These are phyloP conservation scores for Brachionus koreanus DNA, from an alignment of 1,140 invertebrate genomes.

Conservation along the genomic window DNA sequence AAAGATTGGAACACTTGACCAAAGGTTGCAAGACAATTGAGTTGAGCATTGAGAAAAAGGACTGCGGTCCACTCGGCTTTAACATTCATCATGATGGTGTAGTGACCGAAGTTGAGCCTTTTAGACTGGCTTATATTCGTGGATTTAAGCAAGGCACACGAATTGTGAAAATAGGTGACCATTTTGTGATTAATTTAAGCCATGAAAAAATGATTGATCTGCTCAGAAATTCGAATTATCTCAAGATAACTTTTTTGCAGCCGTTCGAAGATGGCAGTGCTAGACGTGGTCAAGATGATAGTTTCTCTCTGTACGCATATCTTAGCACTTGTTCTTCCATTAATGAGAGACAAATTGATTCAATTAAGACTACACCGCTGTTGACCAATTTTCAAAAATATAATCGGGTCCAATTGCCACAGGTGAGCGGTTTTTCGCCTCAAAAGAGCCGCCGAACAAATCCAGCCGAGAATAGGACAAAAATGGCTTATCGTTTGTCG, in stretches of 20 bases:
- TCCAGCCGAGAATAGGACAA: background rate
- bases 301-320: slow-evolving; percentile 36
- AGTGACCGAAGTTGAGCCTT: slow-evolving; percentile 83
- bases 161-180: slow-evolving; percentile 82
- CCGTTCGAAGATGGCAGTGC: slow-evolving; percentile 68
- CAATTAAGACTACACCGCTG: background rate
- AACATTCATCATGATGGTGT: slow-evolving; percentile 91
- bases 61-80: slow-evolving; percentile 81
- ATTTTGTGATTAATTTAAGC: slow-evolving; percentile 78
- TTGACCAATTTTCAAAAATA: slow-evolving; percentile 40
- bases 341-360: slow-evolving; percentile 50
- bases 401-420: background rate
- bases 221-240: slow-evolving; percentile 78
- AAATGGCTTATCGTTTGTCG: slow-evolving; percentile 48
- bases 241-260: slow-evolving; percentile 77
- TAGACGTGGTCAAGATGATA: slow-evolving; percentile 52
- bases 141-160: slow-evolving; percentile 80
- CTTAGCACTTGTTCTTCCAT: slow-evolving; percentile 49
- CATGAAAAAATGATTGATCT: slow-evolving; percentile 91
- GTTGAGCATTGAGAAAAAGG: slow-evolving; percentile 71
- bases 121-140: slow-evolving; percentile 80
- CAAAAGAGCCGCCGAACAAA: slow-evolving; percentile 26
- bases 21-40: slow-evolving; percentile 70
- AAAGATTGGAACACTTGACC: slow-evolving; percentile 69
- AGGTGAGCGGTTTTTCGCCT: background rate